Evolutionary conservation across 1,140 invertebrate genomes (phyloP).

Genomic region (Chionoecetes opilio): DNA sequence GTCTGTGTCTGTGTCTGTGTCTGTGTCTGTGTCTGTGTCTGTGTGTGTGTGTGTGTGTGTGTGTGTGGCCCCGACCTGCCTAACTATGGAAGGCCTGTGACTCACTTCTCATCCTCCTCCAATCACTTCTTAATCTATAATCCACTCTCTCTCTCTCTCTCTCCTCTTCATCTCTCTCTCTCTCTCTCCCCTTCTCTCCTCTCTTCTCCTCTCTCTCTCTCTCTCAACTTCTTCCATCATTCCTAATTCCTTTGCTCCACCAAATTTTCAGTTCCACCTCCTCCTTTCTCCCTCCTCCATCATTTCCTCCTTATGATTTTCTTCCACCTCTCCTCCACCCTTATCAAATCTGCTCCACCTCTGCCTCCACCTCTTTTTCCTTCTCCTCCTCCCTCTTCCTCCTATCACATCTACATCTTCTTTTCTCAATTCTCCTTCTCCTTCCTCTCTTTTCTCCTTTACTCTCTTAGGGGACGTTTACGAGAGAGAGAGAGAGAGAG

Average conservation of each 20-base stretch:
- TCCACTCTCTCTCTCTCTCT: too few species aligned
- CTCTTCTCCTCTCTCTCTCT: not conserved
- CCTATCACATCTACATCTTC: too few species aligned
- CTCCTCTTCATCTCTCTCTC: not conserved
- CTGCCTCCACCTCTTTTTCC: too few species aligned
- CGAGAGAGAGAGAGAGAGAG: too few species aligned
- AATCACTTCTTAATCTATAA: not conserved
- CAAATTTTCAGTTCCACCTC: not conserved
- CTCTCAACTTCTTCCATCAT: not conserved
- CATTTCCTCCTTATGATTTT: too few species aligned
- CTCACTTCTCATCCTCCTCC: not conserved
- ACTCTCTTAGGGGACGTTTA: too few species aligned
- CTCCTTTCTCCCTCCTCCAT: not conserved
- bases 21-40: not conserved
- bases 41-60: constrained; percentile 13
- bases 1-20: not conserved
- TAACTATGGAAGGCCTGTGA: not conserved
- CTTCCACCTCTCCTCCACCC: too few species aligned
- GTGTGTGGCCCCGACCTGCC: not conserved
- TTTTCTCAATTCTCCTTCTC: not conserved
- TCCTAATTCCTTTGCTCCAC: too few species aligned
- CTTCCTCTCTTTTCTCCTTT: not conserved
- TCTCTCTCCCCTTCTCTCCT: not conserved
- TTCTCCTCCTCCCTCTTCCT: too few species aligned
- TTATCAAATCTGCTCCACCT: too few species aligned